Percentiles rank a stretch among this genome's conserved stretches.
phyloP scores from a whole-genome alignment of 2,888 invertebrate genomes.

The Pachycephus smyrnensis region DNA sequence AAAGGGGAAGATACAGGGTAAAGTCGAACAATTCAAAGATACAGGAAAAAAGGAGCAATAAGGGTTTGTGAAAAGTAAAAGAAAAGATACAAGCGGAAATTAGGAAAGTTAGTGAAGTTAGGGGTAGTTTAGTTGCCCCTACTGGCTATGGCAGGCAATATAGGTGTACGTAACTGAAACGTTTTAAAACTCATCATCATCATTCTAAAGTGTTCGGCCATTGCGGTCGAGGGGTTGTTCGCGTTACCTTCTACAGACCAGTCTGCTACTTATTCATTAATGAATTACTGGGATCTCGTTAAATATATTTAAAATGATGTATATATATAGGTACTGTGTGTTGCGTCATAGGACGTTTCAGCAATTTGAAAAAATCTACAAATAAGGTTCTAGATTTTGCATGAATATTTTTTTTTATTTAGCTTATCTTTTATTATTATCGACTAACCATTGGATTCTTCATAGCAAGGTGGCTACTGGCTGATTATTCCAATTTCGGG shows the following conservation, averaged over 20 bases:
- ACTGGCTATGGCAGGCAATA: not conserved
- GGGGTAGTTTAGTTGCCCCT: not conserved
- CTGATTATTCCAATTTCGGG: conserved; percentile 43
- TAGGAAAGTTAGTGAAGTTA: not conserved
- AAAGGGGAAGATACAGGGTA: not conserved
- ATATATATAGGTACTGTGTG: not conserved
- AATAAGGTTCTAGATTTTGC: not conserved
- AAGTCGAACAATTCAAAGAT: not conserved
- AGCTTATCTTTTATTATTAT: not conserved
- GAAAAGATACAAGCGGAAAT: not conserved
- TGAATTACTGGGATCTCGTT: conserved; percentile 36
- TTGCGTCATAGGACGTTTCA: not conserved
- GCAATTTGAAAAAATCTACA: not conserved
- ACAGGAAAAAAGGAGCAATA: not conserved
- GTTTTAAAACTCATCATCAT: conserved; percentile 53
- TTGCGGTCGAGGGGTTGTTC: conserved; percentile 33
- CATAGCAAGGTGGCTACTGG: not conserved
- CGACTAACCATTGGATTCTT: not conserved
- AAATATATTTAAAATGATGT: conserved; percentile 42
- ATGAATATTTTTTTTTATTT: not conserved
- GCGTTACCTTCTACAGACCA: conserved; percentile 26
- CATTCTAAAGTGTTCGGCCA: conserved; percentile 37
- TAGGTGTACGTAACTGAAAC: conserved; percentile 40
- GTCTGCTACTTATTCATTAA: conserved; percentile 33
- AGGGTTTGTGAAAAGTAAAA: not conserved